Percentiles rank a stretch among this genome's conserved stretches.
Evolutionary conservation across 2,888 invertebrate genomes (phyloP).

Genomic region (Campoletis raptor): DNA sequence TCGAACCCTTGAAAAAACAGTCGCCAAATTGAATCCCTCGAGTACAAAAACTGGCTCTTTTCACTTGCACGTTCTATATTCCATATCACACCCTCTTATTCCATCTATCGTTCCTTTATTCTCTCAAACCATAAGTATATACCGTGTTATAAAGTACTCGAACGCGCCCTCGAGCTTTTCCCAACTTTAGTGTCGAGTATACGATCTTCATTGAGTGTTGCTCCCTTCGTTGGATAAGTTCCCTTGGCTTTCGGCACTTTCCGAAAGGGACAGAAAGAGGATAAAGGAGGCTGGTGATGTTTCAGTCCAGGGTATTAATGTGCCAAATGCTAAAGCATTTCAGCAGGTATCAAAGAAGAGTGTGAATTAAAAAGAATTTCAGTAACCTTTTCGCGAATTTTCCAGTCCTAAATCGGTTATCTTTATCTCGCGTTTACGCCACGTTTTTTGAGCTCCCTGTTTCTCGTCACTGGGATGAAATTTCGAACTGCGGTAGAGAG

Average conservation of each 20-base stretch:
- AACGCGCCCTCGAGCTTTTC: slow-evolving; percentile 72
- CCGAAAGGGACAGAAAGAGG: background rate
- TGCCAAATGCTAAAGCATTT: background rate
- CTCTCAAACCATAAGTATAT: slow-evolving; percentile 31
- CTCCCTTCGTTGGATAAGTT: slow-evolving; percentile 63
- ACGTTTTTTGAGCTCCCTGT: background rate
- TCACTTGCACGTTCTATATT: slow-evolving; percentile 70
- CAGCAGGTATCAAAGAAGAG: background rate
- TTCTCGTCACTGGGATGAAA: slow-evolving; percentile 34
- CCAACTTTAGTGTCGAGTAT: slow-evolving; percentile 62
- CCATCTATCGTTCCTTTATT: slow-evolving; percentile 50
- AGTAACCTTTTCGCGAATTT: slow-evolving; percentile 1
- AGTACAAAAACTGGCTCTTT: slow-evolving; percentile 79
- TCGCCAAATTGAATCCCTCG: slow-evolving; percentile 84
- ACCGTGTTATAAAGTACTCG: slow-evolving; percentile 37
- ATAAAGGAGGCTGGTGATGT: background rate
- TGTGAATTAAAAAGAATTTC: slow-evolving; percentile 3
- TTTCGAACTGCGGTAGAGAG: slow-evolving; percentile 5
- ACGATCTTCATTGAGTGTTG: slow-evolving; percentile 66
- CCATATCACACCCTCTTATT: slow-evolving; percentile 53
- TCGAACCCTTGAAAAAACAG: slow-evolving; percentile 85
- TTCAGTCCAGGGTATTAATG: background rate
- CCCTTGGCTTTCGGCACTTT: slow-evolving; percentile 7
- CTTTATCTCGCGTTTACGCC: background rate
- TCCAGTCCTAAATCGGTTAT: background rate